Percentiles rank a stretch among this genome's conserved stretches.
Conservation (phyloP, 1,140 invertebrate species). For the Dendrolimus kikuchii region DNA sequence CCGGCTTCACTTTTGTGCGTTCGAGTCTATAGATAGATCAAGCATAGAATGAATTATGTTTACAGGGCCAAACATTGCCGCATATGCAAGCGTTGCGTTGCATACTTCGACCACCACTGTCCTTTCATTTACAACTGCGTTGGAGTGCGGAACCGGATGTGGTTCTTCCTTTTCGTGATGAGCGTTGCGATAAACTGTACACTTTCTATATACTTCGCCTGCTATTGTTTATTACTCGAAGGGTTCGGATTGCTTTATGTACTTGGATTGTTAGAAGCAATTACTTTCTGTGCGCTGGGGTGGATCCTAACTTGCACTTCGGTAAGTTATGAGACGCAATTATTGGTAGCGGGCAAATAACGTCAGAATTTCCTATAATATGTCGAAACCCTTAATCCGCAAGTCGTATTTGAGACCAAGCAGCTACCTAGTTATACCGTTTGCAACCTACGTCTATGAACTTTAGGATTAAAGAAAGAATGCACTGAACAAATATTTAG, state of each 20-base stretch:
- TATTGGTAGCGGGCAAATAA: no score
- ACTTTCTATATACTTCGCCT: slow-evolving; percentile 90
- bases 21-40: no score
- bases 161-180: slow-evolving; percentile 93
- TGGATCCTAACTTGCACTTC: slow-evolving; percentile 91
- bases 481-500: no score
- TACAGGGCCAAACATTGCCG: slow-evolving; percentile 90
- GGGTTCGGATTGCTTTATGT: slow-evolving; percentile 88
- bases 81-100: slow-evolving; percentile 92
- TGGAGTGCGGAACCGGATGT: slow-evolving; percentile 87
- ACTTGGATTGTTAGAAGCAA: slow-evolving; percentile 85
- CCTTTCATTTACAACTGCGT: slow-evolving; percentile 97
- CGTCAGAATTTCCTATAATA: no score
- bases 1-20: no score
- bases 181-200: slow-evolving; percentile 89
- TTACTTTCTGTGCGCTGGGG: slow-evolving; percentile 87
- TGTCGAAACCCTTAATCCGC: no score
- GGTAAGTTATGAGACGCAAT: slow-evolving; percentile 73
- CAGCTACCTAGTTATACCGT: no score
- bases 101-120: slow-evolving; percentile 95
- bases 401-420: no score
- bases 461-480: no score
- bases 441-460: no score
- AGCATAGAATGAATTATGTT: no score
- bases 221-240: slow-evolving; percentile 88